Conservation (phyloP, 2,888 invertebrate species). For the Tetragonula carbonaria region DNA sequence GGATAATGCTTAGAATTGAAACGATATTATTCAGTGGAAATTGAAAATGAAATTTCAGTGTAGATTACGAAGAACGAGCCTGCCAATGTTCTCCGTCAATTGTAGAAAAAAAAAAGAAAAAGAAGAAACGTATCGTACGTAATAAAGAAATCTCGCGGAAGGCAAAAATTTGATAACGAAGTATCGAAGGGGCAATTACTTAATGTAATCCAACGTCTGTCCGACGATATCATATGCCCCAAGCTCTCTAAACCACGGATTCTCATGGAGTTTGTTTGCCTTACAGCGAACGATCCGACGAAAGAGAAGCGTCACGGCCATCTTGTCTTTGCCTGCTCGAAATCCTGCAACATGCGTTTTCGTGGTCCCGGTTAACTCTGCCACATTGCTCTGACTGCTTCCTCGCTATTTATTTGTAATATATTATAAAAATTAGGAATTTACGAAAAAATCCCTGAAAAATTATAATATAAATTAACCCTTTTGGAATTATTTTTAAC, state of each 20-base stretch:
- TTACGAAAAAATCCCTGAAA: no score
- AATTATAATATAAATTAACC: no score
- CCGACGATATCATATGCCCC: constrained; percentile 41
- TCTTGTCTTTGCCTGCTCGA: constrained; percentile 70
- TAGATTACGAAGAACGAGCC: neutral
- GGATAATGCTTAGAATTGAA: neutral
- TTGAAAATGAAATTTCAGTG: neutral
- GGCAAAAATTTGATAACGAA: neutral
- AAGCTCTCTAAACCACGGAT: constrained; percentile 71
- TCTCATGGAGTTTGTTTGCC: constrained; percentile 79
- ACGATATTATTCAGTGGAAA: neutral
- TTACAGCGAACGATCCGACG: constrained; percentile 77
- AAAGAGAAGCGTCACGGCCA: constrained; percentile 78
- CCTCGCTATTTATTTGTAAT: neutral
- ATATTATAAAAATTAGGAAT: neutral
- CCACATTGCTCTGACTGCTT: neutral
- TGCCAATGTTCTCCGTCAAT: neutral
- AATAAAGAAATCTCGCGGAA: neutral
- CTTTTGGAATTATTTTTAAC: neutral
- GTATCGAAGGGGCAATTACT: constrained; percentile 34
- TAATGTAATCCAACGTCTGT: constrained; percentile 41
- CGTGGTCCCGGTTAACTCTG: constrained; percentile 18
- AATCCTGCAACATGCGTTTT: constrained; percentile 38
- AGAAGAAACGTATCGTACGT: neutral
- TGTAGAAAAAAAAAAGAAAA: no score